A percentile compares a stretch with the other conserved stretches of the same genome.
These are phyloP conservation scores for Ectropis grisescens DNA, from an alignment of 1,140 invertebrate species.

Conservation along the genomic window DNA sequence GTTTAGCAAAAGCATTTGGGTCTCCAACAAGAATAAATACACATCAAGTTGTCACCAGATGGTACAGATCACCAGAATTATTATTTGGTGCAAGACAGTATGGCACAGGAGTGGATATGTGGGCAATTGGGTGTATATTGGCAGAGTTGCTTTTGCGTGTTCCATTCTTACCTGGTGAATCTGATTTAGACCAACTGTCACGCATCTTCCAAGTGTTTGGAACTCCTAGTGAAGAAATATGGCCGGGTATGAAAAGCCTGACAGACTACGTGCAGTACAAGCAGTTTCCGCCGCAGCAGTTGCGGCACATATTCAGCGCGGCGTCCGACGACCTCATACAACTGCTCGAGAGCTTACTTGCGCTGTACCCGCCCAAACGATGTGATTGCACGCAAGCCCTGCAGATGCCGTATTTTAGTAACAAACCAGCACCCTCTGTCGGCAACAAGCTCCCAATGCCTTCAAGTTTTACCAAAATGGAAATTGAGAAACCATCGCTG, in stretches of 20 bases:
- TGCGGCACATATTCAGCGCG: slow-evolving; percentile 96
- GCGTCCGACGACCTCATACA: slow-evolving; percentile 94
- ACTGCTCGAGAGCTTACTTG: slow-evolving; percentile 83
- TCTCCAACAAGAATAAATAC: slow-evolving; percentile 97
- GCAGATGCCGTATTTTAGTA: slow-evolving; percentile 88
- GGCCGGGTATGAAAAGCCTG: slow-evolving; percentile 90
- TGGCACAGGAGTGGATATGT: slow-evolving; percentile 97
- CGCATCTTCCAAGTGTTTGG: slow-evolving; percentile 95
- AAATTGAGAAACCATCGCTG: slow-evolving; percentile 76
- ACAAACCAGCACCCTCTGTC: slow-evolving; percentile 90
- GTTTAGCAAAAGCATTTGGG: slow-evolving; percentile 96
- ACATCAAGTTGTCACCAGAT: slow-evolving; percentile 97
- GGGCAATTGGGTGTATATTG: slow-evolving; percentile 98
- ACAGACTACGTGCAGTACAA: slow-evolving; percentile 97
- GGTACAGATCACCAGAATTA: slow-evolving; percentile 94
- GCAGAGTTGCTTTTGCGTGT: slow-evolving; percentile 93
- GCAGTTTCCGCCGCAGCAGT: slow-evolving; percentile 82
- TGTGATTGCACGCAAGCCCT: slow-evolving; percentile 86
- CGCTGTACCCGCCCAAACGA: slow-evolving; percentile 88
- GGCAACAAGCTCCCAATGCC: slow-evolving; percentile 87
- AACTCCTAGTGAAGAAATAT: slow-evolving; percentile 92
- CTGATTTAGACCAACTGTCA: slow-evolving; percentile 95
- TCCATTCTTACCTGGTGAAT: slow-evolving; percentile 96
- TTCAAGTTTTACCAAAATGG: slow-evolving; percentile 70
- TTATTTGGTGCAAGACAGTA: slow-evolving; percentile 96